These are phyloP conservation scores for Urophycis tenuis DNA, from an alignment of 2,797 vertebrate species.

Conservation along the genomic window DNA sequence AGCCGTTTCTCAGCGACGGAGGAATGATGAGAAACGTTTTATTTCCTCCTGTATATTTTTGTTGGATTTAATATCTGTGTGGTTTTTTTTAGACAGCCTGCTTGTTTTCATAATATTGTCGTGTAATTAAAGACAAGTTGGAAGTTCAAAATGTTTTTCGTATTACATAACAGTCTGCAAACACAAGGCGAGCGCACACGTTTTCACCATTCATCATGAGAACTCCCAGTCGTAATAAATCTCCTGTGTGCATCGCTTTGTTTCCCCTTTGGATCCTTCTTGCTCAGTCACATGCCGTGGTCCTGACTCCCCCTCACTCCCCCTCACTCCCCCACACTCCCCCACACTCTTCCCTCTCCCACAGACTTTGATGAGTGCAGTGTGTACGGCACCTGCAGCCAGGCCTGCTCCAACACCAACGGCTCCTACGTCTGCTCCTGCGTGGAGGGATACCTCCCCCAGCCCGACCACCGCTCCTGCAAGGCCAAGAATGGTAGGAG, in stretches of 20 bases:
- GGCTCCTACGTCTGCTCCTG: conserved; percentile 89
- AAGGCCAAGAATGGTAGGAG: conserved; percentile 91
- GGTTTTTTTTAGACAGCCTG: background rate
- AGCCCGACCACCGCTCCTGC: conserved; percentile 95
- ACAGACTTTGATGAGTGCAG: conserved; percentile 92
- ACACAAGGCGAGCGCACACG: background rate
- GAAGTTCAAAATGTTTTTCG: background rate
- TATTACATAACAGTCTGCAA: background rate
- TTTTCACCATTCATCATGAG: background rate
- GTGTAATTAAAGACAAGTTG: background rate
- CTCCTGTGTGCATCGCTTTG: background rate
- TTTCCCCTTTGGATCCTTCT: background rate
- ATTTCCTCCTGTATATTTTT: background rate
- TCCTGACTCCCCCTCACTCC: too few species aligned
- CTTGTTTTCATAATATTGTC: background rate
- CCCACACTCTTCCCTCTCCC: background rate
- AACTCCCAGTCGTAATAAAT: background rate
- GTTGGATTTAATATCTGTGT: background rate
- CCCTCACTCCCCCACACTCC: too few species aligned
- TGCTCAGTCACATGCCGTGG: background rate
- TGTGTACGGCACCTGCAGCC: conserved; percentile 91
- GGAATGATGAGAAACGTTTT: too few species aligned
- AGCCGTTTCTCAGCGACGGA: background rate
- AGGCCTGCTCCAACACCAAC: conserved; percentile 86
- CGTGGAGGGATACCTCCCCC: conserved; percentile 91